phyloP scores from a whole-genome alignment of 2,797 vertebrate genomes.

The Acipenser oxyrinchus region DNA sequence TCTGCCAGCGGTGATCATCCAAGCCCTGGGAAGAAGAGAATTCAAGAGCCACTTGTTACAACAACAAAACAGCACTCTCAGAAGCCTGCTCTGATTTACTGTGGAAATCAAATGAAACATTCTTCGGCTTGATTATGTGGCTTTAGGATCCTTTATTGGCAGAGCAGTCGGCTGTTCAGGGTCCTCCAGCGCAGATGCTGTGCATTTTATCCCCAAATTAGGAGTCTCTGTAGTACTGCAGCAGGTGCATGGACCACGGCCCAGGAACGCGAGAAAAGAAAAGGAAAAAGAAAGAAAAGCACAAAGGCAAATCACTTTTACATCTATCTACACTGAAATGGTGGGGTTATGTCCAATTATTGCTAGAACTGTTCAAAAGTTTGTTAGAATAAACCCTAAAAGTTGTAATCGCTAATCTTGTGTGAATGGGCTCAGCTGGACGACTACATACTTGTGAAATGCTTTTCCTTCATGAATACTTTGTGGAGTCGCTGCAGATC shows the following conservation, averaged over 20 bases:
- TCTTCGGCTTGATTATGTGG: slow-evolving; percentile 15
- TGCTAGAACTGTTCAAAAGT: slow-evolving; percentile 54
- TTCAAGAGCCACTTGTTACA: not conserved
- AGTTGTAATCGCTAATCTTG: slow-evolving; percentile 58
- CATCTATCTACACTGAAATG: slow-evolving; percentile 49
- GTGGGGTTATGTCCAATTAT: slow-evolving; percentile 52
- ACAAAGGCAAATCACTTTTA: slow-evolving; percentile 43
- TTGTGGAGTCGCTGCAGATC: slow-evolving; percentile 44
- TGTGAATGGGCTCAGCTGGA: slow-evolving; percentile 47
- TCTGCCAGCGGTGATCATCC: too few species aligned
- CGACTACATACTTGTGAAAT: slow-evolving; percentile 57
- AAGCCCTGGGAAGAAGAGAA: too few species aligned
- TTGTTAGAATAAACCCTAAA: slow-evolving; percentile 45
- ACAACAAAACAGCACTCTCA: not conserved
- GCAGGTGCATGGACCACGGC: slow-evolving; percentile 41
- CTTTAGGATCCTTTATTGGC: slow-evolving; percentile 8
- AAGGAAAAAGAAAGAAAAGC: slow-evolving; percentile 20
- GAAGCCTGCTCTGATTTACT: slow-evolving; percentile 1
- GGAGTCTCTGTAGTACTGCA: slow-evolving; percentile 5
- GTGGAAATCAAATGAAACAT: slow-evolving; percentile 20
- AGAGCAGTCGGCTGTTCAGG: slow-evolving; percentile 10
- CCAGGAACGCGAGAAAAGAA: slow-evolving; percentile 31
- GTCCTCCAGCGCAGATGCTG: slow-evolving; percentile 11
- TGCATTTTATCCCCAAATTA: slow-evolving; percentile 21
- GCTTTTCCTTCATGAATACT: slow-evolving; percentile 61